A percentile compares a stretch with the other conserved stretches of the same genome.
Conservation (phyloP, 2,113 vertebrate genomes). For the Ceyx cyanopectus region DNA sequence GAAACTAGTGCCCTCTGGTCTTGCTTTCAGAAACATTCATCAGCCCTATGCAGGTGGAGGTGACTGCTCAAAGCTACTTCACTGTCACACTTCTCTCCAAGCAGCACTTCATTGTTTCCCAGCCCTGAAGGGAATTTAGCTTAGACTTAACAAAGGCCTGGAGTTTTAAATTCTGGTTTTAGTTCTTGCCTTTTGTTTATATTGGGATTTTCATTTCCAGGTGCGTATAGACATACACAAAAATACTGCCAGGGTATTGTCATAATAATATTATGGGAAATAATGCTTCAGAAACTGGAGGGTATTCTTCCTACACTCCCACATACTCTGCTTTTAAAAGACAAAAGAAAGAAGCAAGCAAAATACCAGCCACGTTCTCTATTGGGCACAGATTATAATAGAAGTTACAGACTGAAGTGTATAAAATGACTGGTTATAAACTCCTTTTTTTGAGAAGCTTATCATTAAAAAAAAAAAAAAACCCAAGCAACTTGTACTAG, state of each 20-base stretch:
- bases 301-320: neutral
- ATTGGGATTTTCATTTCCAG: neutral
- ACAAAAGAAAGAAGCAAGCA: neutral
- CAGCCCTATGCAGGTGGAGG: neutral
- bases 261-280: conserved; percentile 11
- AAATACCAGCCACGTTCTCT: neutral
- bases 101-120: neutral
- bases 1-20: neutral
- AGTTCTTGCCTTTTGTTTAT: neutral
- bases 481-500: neutral
- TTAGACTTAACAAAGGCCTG: neutral
- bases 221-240: neutral
- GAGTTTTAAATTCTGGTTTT: neutral
- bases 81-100: neutral
- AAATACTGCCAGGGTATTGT: neutral
- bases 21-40: neutral
- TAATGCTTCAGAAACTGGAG: neutral
- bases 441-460: neutral
- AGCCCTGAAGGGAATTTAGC: neutral
- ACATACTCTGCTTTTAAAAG: conserved; percentile 5
- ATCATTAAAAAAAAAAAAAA: neutral
- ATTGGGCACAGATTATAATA: neutral
- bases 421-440: neutral
- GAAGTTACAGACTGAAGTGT: neutral
- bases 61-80: neutral